A percentile compares a stretch with the other conserved stretches of the same genome.
phyloP scores from a whole-genome alignment of 2,888 invertebrate genomes.

The Plebejus anna region DNA sequence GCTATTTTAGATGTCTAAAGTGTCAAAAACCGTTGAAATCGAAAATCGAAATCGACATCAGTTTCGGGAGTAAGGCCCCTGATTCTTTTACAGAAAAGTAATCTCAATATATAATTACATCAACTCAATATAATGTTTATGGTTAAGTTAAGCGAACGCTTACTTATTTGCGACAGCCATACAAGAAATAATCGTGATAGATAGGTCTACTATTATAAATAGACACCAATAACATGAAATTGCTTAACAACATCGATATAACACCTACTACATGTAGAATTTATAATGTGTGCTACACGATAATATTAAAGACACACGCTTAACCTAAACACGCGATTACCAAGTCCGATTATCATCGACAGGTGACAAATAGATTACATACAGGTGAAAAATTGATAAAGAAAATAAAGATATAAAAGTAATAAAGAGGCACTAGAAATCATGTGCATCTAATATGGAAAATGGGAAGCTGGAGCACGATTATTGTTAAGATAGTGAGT shows the following conservation, averaged over 20 bases:
- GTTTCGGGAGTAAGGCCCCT: not conserved
- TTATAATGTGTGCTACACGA: conserved; percentile 15
- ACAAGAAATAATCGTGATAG: not conserved
- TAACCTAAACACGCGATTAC: conserved; percentile 2
- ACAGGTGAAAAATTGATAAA: not conserved
- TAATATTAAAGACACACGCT: conserved; percentile 8
- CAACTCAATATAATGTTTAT: not conserved
- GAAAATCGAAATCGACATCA: no score
- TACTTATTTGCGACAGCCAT: conserved; percentile 16
- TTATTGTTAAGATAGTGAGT: not conserved
- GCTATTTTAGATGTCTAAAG: no score
- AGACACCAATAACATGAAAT: conserved; percentile 15
- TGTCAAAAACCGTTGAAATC: no score
- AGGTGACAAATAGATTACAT: not conserved
- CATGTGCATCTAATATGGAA: not conserved
- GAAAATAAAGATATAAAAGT: not conserved
- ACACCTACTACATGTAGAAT: conserved; percentile 7
- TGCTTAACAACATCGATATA: not conserved
- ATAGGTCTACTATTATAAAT: conserved; percentile 2
- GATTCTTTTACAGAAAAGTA: not conserved
- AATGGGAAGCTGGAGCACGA: not conserved
- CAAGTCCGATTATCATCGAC: not conserved
- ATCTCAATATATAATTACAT: not conserved
- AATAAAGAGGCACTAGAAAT: not conserved
- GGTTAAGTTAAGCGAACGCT: not conserved